These are phyloP conservation scores for Bombus confusus DNA, from an alignment of 1,140 invertebrate genomes.

Conservation along the genomic window DNA sequence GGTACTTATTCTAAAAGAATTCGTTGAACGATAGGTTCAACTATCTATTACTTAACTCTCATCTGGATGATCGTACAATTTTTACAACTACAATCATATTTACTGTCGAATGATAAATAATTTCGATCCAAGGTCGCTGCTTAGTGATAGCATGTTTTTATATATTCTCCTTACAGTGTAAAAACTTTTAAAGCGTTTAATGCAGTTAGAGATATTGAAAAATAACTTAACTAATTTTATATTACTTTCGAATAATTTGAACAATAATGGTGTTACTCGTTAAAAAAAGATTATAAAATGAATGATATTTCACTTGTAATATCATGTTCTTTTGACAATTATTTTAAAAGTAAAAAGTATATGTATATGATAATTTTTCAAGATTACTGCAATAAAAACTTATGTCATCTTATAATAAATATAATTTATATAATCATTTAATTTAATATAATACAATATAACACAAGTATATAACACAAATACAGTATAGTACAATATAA, in stretches of 20 bases:
- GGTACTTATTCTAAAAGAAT: neutral
- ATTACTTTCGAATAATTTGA: neutral
- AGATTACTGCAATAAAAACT: no score
- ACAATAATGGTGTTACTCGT: neutral
- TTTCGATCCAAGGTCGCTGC: neutral
- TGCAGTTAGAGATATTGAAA: no score
- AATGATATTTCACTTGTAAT: neutral
- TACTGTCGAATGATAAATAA: conserved; percentile 10
- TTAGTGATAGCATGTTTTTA: neutral
- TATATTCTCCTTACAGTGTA: neutral
- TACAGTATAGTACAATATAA: no score
- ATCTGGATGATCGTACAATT: neutral
- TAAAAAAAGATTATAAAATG: neutral
- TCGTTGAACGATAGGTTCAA: neutral
- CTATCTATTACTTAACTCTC: neutral
- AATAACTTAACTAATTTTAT: neutral
- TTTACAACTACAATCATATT: neutral
- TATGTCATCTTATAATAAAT: neutral
- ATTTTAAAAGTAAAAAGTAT: neutral
- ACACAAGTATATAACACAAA: no score
- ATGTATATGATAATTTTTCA: neutral
- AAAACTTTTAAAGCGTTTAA: neutral
- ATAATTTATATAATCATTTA: no score
- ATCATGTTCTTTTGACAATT: neutral
- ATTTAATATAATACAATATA: no score